phyloP scores from a whole-genome alignment of 2,888 invertebrate genomes.

The Nephrotoma guestfalica region DNA sequence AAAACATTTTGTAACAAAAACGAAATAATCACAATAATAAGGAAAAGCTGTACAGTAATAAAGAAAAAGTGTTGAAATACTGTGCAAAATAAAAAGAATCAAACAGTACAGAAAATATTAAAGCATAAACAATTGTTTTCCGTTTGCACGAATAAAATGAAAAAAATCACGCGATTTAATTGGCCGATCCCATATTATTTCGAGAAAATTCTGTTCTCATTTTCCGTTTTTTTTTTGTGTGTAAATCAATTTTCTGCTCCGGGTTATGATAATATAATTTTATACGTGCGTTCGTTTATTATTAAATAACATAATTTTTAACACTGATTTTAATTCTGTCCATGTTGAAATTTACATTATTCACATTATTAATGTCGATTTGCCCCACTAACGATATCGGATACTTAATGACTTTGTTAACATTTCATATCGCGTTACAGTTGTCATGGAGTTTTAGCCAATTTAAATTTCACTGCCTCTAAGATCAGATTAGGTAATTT shows the following conservation, averaged over 20 bases:
- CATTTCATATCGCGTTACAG: too few relatives aligned
- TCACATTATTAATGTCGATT: background rate
- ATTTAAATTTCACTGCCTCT: too few relatives aligned
- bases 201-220: background rate
- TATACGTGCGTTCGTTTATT: background rate
- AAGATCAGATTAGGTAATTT: too few relatives aligned
- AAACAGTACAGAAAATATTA: background rate
- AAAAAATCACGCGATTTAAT: background rate
- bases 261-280: background rate
- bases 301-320: background rate
- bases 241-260: background rate
- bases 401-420: too few relatives aligned
- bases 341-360: background rate
- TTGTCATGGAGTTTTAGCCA: too few relatives aligned
- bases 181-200: background rate
- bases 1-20: background rate
- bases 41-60: background rate
- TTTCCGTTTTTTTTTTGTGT: background rate
- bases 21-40: background rate
- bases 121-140: background rate
- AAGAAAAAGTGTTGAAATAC: background rate
- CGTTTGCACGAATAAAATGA: background rate
- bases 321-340: background rate
- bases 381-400: background rate
- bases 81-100: background rate